Evolutionary conservation across 2,797 vertebrate species (phyloP).

Genomic region (Myotis vivesi): DNA sequence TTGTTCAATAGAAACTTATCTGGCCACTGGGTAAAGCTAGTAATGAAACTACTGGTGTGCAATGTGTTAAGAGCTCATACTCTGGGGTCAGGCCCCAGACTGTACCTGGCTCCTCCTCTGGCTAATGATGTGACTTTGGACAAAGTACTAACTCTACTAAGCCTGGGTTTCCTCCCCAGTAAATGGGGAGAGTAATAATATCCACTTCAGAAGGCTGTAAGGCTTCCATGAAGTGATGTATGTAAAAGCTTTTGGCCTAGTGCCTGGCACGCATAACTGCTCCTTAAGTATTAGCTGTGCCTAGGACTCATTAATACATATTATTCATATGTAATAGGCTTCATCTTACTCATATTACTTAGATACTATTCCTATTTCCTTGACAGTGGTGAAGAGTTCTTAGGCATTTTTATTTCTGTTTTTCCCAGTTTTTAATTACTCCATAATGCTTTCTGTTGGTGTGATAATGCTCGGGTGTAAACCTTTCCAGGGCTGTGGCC

Average conservation of each 20-base stretch:
- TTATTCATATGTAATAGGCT: not conserved
- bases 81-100: not conserved
- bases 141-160: not conserved
- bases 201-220: not conserved
- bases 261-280: not conserved
- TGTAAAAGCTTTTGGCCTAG: not conserved
- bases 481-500: not conserved
- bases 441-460: not conserved
- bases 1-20: too few species aligned
- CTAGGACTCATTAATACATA: not conserved
- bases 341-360: not conserved
- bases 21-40: too few species aligned
- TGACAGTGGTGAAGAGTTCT: not conserved
- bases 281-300: not conserved
- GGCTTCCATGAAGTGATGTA: conserved; percentile 1
- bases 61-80: not conserved
- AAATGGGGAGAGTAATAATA: not conserved
- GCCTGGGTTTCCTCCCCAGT: not conserved
- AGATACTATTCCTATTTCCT: not conserved
- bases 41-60: too few species aligned
- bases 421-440: not conserved
- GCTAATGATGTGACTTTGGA: not conserved
- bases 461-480: not conserved
- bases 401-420: conserved; percentile 20
- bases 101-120: not conserved